phyloP scores from a whole-genome alignment of 2,888 invertebrate genomes.

The Microdon myrmicae region DNA sequence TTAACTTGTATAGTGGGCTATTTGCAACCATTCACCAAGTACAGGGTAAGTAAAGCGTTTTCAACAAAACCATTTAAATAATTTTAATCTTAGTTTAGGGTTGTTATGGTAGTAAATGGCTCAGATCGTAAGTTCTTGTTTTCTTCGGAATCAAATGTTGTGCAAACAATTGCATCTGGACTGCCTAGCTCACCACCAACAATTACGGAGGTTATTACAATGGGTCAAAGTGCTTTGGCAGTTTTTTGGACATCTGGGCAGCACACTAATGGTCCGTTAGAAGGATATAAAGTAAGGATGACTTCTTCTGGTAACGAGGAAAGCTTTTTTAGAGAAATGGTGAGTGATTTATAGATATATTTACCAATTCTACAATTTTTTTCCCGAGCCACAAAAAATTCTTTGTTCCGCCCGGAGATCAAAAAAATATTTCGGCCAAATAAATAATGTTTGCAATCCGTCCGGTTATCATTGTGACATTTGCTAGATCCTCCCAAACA shows the following conservation, averaged over 20 bases:
- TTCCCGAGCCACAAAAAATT: no score
- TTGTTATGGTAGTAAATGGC: slow-evolving; percentile 75
- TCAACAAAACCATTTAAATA: slow-evolving; percentile 10
- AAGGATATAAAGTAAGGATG: slow-evolving; percentile 84
- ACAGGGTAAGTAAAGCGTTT: slow-evolving; percentile 74
- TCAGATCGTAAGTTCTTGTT: slow-evolving; percentile 75
- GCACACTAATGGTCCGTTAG: slow-evolving; percentile 87
- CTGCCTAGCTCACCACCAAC: slow-evolving; percentile 80
- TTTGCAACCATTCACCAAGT: slow-evolving; percentile 88
- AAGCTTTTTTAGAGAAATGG: slow-evolving; percentile 74
- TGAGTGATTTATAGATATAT: slow-evolving; percentile 58
- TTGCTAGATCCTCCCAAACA: no score
- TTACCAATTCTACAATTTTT: no score
- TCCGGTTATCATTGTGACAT: no score
- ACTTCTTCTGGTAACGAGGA: slow-evolving; percentile 70
- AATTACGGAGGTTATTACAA: slow-evolving; percentile 79
- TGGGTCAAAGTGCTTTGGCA: slow-evolving; percentile 84
- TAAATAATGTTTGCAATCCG: no score
- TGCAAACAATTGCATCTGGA: slow-evolving; percentile 79
- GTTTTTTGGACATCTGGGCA: slow-evolving; percentile 89
- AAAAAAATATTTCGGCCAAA: no score
- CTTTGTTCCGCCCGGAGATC: no score
- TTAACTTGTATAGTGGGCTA: slow-evolving; percentile 78
- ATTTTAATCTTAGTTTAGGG: slow-evolving; percentile 86
- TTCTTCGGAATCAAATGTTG: slow-evolving; percentile 80